Percentiles rank a stretch among this genome's conserved stretches.
phyloP scores from a whole-genome alignment of 2,888 invertebrate species.

The Zonitis immaculata region DNA sequence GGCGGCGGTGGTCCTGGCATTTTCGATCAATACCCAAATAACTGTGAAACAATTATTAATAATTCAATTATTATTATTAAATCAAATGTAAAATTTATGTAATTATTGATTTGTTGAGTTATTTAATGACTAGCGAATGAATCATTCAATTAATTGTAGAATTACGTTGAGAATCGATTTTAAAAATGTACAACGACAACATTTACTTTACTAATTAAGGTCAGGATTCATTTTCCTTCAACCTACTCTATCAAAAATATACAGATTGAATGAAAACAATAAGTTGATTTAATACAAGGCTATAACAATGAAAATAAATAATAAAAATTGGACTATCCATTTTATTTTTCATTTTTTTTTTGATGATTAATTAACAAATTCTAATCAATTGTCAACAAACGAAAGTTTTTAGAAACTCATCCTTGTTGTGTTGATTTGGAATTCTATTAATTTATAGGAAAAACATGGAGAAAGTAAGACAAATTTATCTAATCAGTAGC shows the following conservation, averaged over 20 bases:
- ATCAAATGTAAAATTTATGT: too few relatives aligned
- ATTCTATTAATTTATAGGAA: neutral
- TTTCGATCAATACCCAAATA: slow-evolving; percentile 10
- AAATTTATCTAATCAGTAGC: neutral
- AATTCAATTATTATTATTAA: too few relatives aligned
- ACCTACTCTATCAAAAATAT: too few relatives aligned
- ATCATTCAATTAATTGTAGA: neutral
- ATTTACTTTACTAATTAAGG: neutral
- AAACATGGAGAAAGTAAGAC: neutral
- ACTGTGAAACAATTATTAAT: slow-evolving; percentile 11
- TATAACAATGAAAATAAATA: neutral
- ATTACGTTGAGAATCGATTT: too few relatives aligned
- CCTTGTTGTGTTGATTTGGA: neutral
- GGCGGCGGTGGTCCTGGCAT: slow-evolving; percentile 59
- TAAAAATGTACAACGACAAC: neutral
- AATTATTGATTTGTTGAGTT: neutral
- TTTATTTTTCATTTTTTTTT: too few relatives aligned
- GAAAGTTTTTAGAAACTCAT: slow-evolving; percentile 1
- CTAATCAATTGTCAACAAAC: neutral
- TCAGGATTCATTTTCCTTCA: neutral
- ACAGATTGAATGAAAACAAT: neutral
- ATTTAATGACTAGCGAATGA: neutral
- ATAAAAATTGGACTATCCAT: too few relatives aligned
- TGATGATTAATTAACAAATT: too few relatives aligned
- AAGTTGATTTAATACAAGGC: neutral